phyloP scores from a whole-genome alignment of 2,113 vertebrate genomes.

The Carollia perspicillata region DNA sequence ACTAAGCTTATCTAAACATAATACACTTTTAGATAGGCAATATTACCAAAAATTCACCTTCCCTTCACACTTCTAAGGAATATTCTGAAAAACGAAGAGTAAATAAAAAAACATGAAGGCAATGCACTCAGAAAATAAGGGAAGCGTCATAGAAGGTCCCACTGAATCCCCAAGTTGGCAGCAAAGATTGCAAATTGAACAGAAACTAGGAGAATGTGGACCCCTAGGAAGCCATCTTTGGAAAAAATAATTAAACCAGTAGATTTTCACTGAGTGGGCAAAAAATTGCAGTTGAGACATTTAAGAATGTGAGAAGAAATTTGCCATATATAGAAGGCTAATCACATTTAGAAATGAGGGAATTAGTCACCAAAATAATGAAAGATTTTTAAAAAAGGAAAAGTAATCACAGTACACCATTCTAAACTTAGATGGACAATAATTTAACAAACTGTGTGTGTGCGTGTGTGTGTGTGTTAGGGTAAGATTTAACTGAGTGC shows the following conservation, averaged over 20 bases:
- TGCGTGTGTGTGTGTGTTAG: no score
- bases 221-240: background rate
- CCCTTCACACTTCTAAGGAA: background rate
- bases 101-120: background rate
- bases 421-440: background rate
- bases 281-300: background rate
- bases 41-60: background rate
- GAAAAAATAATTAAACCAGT: background rate
- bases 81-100: background rate
- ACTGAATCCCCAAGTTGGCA: background rate
- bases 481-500: no score
- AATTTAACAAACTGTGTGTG: no score
- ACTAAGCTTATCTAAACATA: background rate
- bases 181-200: no score
- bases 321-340: background rate
- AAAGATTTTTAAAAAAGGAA: conserved; percentile 12
- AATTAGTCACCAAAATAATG: background rate
- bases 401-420: background rate
- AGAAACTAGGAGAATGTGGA: background rate
- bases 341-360: background rate
- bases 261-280: background rate
- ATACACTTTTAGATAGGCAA: background rate
- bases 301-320: background rate
- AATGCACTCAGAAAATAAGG: background rate
- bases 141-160: background rate